Percentiles rank a stretch among this genome's conserved stretches.
Evolutionary conservation across 1,140 invertebrate genomes (phyloP).

Genomic region (Lasioglossum baleicum): DNA sequence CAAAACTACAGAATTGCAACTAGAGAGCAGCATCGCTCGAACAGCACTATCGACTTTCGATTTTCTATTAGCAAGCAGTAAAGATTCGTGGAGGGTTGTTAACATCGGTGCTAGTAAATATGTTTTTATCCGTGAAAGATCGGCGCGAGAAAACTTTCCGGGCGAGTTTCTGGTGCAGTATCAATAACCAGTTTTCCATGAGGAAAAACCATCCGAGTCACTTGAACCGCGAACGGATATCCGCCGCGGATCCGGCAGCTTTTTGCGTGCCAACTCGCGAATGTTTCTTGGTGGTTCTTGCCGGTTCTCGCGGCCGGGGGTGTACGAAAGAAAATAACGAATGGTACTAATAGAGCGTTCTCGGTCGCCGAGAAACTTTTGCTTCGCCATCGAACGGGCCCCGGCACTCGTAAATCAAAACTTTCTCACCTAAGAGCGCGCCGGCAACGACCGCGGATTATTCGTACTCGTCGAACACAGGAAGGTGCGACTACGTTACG

Average conservation of each 20-base stretch:
- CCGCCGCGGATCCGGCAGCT: conserved; percentile 37
- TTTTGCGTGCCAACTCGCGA: conserved; percentile 38
- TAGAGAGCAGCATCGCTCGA: no score
- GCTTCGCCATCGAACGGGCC: conserved; percentile 46
- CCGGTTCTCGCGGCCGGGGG: background rate
- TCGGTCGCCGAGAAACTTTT: conserved; percentile 60
- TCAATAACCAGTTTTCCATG: conserved; percentile 65
- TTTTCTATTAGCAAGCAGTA: no score
- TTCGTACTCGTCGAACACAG: conserved; percentile 28
- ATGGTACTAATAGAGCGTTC: conserved; percentile 69
- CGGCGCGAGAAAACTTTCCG: conserved; percentile 47
- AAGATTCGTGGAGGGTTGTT: conserved; percentile 47
- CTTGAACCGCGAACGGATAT: conserved; percentile 61
- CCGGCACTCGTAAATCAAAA: conserved; percentile 63
- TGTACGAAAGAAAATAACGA: conserved; percentile 65
- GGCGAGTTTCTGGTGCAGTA: conserved; percentile 54
- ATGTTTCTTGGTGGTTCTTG: conserved; percentile 58
- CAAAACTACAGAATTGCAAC: no score
- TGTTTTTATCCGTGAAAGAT: conserved; percentile 64
- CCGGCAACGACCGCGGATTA: conserved; percentile 28
- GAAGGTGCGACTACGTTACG: conserved; percentile 1
- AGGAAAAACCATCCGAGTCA: conserved; percentile 62
- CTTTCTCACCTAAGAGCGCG: conserved; percentile 59
- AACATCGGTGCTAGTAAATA: conserved; percentile 63
- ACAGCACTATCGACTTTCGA: no score